Evolutionary conservation across 1,140 invertebrate species (phyloP).

Genomic region (Acromyrmex echinatior): DNA sequence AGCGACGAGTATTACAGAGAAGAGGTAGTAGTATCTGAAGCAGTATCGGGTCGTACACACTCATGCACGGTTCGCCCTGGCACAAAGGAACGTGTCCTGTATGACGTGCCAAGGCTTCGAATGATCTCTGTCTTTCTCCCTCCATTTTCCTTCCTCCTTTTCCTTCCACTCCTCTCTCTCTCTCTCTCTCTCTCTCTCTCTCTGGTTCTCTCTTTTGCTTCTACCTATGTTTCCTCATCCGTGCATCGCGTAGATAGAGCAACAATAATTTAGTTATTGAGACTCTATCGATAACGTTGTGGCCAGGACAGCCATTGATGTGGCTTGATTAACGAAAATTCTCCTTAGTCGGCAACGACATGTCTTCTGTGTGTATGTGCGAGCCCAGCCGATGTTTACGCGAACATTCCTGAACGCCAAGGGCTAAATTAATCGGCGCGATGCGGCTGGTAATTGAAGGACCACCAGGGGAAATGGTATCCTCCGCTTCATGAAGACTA

Average conservation of each 20-base stretch:
- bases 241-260: constrained; percentile 14
- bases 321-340: constrained; percentile 54
- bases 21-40: background rate
- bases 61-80: constrained; percentile 7
- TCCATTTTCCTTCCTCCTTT: constrained; percentile 43
- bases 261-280: constrained; percentile 42
- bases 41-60: constrained; percentile 16
- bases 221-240: constrained; percentile 23
- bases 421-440: constrained; percentile 24
- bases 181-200: background rate
- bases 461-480: background rate
- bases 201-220: constrained; percentile 2
- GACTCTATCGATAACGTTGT: constrained; percentile 22
- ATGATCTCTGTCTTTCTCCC: constrained; percentile 19
- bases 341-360: constrained; percentile 30
- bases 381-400: constrained; percentile 42
- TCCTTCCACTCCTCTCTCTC: background rate
- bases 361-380: constrained; percentile 4
- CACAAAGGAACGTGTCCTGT: constrained; percentile 42
- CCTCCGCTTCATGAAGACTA: background rate
- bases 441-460: constrained; percentile 35
- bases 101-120: constrained; percentile 19
- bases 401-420: background rate
- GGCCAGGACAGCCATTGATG: constrained; percentile 18
- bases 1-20: constrained; percentile 12